Evolutionary conservation across 2,113 vertebrate genomes (phyloP).

Genomic region (Chaenogobius annularis): DNA sequence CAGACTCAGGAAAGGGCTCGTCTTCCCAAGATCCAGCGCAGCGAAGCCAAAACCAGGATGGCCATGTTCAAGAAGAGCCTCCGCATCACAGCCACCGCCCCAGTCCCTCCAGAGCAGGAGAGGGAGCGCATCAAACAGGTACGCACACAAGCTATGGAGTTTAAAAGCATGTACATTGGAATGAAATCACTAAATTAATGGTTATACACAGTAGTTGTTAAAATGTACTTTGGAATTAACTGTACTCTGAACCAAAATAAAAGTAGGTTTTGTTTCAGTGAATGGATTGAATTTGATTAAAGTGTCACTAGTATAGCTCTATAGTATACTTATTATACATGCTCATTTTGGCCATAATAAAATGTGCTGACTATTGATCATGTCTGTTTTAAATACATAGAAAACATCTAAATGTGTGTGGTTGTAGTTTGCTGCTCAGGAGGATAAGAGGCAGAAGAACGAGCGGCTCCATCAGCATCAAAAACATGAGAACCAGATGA

Average conservation of each 20-base stretch:
- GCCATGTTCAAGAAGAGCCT: constrained; percentile 99
- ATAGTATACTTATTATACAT: too few relatives aligned
- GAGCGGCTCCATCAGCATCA: constrained; percentile 95
- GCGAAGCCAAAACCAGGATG: constrained; percentile 98
- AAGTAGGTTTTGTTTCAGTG: too few relatives aligned
- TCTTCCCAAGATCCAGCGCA: constrained; percentile 95
- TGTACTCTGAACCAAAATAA: too few relatives aligned
- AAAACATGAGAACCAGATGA: constrained; percentile 99
- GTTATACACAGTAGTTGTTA: too few relatives aligned
- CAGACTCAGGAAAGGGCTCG: constrained; percentile 92
- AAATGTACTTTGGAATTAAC: too few relatives aligned
- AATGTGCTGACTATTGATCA: too few relatives aligned
- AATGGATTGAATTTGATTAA: too few relatives aligned
- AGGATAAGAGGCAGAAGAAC: constrained; percentile 97
- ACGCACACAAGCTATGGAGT: not conserved
- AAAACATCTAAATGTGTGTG: constrained; percentile 6
- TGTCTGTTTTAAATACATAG: too few relatives aligned
- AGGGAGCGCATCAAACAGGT: constrained; percentile 97
- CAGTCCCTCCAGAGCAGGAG: constrained; percentile 93
- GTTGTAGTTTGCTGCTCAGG: constrained; percentile 89
- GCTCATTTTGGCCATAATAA: too few relatives aligned
- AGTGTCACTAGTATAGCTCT: too few relatives aligned
- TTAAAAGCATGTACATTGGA: too few relatives aligned
- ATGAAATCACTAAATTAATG: too few relatives aligned
- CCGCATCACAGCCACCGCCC: constrained; percentile 88